Conservation (phyloP, 2,113 vertebrate genomes). For the human region GRCh38 chr12:120648001-120648500, state of each 20-base stretch:
- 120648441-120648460: constrained; percentile 18
- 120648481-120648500: not conserved
- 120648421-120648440: not conserved
- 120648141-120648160: not conserved
- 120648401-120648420: not conserved
- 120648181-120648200: not conserved
- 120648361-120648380: not conserved
- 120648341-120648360: not conserved
- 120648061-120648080: not conserved
- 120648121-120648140: not conserved
- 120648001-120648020: not conserved
- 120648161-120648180: not conserved
- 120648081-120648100: not conserved
- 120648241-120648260: not conserved
- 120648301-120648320: not conserved
- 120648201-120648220: not conserved
- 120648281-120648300: not conserved
- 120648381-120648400: not conserved
- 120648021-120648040: not conserved
- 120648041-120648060: not conserved
- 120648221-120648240: not conserved
- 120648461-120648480: not conserved
- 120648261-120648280: not conserved
- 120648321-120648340: not conserved
- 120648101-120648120: not conserved